These are phyloP conservation scores for Irena cyanogastra DNA, from an alignment of 2,113 vertebrate genomes.

Conservation along the genomic window DNA sequence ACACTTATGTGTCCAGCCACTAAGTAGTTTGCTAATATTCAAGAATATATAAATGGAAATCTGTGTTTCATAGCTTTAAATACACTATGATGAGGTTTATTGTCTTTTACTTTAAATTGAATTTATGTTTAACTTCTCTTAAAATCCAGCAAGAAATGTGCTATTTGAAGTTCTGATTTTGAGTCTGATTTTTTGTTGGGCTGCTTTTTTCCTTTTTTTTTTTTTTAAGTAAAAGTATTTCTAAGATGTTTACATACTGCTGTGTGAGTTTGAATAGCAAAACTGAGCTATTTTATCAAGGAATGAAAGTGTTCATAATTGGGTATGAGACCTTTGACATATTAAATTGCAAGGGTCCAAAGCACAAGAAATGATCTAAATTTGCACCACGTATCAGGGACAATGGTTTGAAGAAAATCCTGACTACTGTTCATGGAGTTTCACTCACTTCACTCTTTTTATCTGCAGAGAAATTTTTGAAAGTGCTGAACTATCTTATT, in stretches of 20 bases:
- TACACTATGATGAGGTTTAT: background rate
- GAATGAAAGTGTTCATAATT: background rate
- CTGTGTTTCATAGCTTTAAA: background rate
- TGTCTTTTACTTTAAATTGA: background rate
- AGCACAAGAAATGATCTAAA: background rate
- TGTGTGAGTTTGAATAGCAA: background rate
- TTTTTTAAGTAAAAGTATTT: background rate
- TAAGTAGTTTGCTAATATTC: background rate
- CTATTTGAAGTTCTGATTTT: background rate
- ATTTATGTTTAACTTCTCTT: background rate
- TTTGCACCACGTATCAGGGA: background rate
- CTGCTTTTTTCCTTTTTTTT: accelerated
- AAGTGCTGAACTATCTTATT: background rate
- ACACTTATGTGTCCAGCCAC: background rate
- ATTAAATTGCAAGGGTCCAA: background rate
- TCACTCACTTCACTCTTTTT: background rate
- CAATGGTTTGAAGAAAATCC: background rate
- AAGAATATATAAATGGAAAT: background rate
- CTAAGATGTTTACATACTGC: background rate
- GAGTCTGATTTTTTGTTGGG: background rate
- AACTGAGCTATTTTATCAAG: background rate
- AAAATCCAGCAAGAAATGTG: background rate
- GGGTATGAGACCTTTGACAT: background rate
- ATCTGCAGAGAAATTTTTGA: background rate
- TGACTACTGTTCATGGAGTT: background rate